Conservation (phyloP, 30 jellyfish, hydroid and myxozoan species). For the Aurelia sp. region DNA sequence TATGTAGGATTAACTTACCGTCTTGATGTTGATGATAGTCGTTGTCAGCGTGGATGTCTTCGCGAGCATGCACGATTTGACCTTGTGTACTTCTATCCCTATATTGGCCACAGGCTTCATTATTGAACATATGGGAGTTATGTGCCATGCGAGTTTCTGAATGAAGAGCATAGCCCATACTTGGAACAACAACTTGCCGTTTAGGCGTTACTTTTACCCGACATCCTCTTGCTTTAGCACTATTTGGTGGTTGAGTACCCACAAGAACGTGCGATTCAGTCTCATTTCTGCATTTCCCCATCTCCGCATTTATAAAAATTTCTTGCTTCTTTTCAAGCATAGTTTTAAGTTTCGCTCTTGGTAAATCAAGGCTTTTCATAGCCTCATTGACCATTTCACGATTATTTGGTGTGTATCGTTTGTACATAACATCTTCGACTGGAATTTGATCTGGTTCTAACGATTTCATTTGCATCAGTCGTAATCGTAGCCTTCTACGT, state of each 20-base stretch:
- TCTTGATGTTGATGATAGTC: too few species aligned
- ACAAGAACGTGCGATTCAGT: neutral
- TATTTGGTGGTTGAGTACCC: neutral
- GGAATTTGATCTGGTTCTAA: constrained; percentile 47
- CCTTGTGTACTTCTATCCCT: too few species aligned
- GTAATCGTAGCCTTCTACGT: constrained; percentile 89
- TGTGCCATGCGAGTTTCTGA: constrained; percentile 3
- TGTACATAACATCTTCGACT: constrained; percentile 49
- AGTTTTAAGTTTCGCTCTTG: constrained; percentile 40
- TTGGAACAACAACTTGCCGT: constrained; percentile 65
- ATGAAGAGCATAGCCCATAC: constrained; percentile 42
- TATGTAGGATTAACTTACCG: too few species aligned
- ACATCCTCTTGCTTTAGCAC: constrained; percentile 69
- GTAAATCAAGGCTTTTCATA: constrained; percentile 14
- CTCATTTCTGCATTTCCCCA: neutral
- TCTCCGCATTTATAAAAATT: neutral
- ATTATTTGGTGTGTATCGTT: constrained; percentile 39
- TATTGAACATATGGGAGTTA: neutral
- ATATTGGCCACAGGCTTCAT: too few species aligned
- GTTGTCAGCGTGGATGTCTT: too few species aligned
- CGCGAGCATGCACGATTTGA: too few species aligned
- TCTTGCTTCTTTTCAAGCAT: constrained; percentile 13
- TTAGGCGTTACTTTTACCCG: constrained; percentile 84
- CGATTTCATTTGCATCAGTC: constrained; percentile 61
- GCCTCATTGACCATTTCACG: constrained; percentile 40